phyloP scores from a whole-genome alignment of 2,797 vertebrate species.

The Sylvilagus floridanus region DNA sequence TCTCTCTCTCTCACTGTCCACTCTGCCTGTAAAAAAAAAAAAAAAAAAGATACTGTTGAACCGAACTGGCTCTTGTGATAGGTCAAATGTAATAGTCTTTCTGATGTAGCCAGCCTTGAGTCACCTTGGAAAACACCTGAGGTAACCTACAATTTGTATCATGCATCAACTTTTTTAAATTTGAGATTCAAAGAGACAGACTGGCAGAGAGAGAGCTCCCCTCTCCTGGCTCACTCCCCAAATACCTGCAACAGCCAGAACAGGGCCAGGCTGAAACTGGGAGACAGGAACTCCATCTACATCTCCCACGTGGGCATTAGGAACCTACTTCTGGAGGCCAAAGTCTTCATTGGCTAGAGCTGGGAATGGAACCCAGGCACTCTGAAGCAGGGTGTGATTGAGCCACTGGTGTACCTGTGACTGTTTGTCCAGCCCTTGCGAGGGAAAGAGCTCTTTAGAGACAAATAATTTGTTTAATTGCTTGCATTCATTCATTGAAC shows the following conservation, averaged over 20 bases:
- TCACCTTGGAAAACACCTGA: not conserved
- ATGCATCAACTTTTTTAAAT: not conserved
- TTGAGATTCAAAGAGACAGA: too few species aligned
- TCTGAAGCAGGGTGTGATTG: not conserved
- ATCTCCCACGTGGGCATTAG: too few species aligned
- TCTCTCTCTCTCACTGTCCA: too few species aligned
- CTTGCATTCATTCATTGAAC: not conserved
- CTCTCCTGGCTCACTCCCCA: too few species aligned
- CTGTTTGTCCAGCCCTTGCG: not conserved
- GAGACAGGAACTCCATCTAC: too few species aligned
- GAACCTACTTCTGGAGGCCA: too few species aligned
- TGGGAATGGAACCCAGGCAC: too few species aligned
- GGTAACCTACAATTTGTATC: not conserved
- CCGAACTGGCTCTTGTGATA: not conserved
- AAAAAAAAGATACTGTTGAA: not conserved
- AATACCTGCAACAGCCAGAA: too few species aligned
- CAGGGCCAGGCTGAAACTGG: too few species aligned
- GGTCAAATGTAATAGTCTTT: not conserved
- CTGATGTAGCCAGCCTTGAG: not conserved
- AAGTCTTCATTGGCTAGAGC: too few species aligned
- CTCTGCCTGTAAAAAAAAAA: too few species aligned
- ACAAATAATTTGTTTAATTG: not conserved
- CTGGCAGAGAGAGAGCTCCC: too few species aligned
- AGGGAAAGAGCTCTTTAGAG: constrained; percentile 17
- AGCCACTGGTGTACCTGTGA: not conserved